phyloP scores from a whole-genome alignment of 1,140 invertebrate genomes.

The Halesus radiatus region DNA sequence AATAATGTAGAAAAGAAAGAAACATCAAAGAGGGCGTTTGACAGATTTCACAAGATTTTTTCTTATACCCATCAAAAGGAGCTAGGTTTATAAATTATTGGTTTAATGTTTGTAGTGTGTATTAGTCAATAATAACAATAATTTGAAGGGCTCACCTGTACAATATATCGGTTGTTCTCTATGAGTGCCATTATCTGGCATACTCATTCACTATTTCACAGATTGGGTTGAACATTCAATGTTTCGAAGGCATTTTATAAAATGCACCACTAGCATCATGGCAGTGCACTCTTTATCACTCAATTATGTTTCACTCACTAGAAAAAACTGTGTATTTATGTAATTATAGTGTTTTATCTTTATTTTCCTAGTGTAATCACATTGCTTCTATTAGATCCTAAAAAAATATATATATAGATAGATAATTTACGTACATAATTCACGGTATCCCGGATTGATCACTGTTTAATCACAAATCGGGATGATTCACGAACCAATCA shows the following conservation, averaged over 20 bases:
- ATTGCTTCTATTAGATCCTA: not conserved
- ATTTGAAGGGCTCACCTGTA: conserved; percentile 64
- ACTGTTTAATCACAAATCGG: conserved; percentile 14
- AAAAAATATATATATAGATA: not conserved
- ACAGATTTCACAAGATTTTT: no score
- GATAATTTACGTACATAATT: not conserved
- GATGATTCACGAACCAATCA: conserved; percentile 25
- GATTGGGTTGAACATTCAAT: conserved; percentile 40
- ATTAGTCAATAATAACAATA: conserved; percentile 12
- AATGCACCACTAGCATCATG: conserved; percentile 38
- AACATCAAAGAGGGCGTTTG: no score
- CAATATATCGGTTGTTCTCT: conserved; percentile 73
- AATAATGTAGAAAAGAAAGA: no score
- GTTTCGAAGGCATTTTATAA: conserved; percentile 22
- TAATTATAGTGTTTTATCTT: conserved; percentile 8
- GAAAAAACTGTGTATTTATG: not conserved
- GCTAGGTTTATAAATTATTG: no score
- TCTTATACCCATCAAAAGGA: no score
- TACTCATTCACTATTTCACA: conserved; percentile 61
- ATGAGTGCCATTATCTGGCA: conserved; percentile 69
- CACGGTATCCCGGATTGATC: not conserved
- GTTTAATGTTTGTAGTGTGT: no score
- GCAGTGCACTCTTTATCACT: conserved; percentile 18
- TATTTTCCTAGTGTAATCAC: not conserved
- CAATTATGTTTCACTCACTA: conserved; percentile 18